A percentile compares a stretch with the other conserved stretches of the same genome.
These are phyloP conservation scores for Zingel zingel DNA, from an alignment of 2,113 vertebrate genomes.

Conservation along the genomic window DNA sequence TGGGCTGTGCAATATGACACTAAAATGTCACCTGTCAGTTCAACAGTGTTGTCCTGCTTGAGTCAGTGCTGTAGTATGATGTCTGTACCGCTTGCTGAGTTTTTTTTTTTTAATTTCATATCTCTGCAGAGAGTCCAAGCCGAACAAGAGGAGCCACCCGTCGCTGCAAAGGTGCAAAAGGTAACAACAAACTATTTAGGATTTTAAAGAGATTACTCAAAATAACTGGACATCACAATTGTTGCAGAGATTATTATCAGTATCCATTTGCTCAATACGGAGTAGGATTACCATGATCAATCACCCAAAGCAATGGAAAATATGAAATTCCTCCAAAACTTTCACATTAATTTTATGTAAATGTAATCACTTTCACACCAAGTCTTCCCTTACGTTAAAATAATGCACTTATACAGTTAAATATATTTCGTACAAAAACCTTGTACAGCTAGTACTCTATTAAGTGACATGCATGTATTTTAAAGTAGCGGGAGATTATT, in stretches of 20 bases:
- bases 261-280: not conserved
- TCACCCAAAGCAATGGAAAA: no score
- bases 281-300: no score
- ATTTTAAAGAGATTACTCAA: not conserved
- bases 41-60: not conserved
- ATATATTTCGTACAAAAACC: no score
- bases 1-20: not conserved
- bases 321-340: no score
- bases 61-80: not conserved
- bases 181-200: slow-evolving; percentile 15
- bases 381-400: not conserved
- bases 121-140: slow-evolving; percentile 45
- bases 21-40: not conserved
- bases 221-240: not conserved
- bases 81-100: not conserved
- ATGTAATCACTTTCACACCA: no score
- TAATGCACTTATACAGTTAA: not conserved
- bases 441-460: no score
- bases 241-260: not conserved
- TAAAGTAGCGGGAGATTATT: no score
- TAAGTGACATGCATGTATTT: no score
- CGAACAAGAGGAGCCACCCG: not conserved
- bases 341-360: no score
- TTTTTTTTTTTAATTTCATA: not conserved
- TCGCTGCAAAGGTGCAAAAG: slow-evolving; percentile 54